A percentile compares a stretch with the other conserved stretches of the same genome.
Conservation (phyloP, 2,113 vertebrate species). For the human region DNA sequence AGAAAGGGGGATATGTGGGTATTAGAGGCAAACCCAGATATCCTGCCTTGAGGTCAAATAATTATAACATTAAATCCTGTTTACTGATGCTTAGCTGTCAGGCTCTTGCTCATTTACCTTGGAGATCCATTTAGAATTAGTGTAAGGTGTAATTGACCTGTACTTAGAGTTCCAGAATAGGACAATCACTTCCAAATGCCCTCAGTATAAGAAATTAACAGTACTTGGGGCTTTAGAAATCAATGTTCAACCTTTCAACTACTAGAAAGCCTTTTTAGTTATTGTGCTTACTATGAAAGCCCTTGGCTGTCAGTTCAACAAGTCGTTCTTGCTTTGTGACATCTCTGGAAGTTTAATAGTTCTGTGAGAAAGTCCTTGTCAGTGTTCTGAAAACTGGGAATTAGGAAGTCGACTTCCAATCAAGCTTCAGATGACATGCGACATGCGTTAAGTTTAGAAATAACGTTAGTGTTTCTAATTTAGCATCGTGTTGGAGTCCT, state of each 20-base stretch:
- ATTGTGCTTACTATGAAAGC: not conserved
- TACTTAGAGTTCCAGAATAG: not conserved
- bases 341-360: not conserved
- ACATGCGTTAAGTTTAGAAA: not conserved
- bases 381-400: not conserved
- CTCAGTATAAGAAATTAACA: not conserved
- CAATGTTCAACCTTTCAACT: not conserved
- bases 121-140: not conserved
- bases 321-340: not conserved
- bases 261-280: not conserved
- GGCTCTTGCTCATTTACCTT: not conserved
- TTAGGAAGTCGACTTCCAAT: not conserved
- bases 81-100: not conserved
- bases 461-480: not conserved
- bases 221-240: not conserved
- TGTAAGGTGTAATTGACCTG: not conserved
- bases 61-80: not conserved
- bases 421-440: not conserved
- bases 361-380: not conserved
- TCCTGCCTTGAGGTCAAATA: not conserved
- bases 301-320: not conserved
- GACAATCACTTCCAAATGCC: not conserved
- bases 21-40: not conserved
- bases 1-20: not conserved
- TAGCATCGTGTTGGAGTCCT: not conserved